Conservation (phyloP, 2,797 vertebrate species). For the Falco biarmicus region DNA sequence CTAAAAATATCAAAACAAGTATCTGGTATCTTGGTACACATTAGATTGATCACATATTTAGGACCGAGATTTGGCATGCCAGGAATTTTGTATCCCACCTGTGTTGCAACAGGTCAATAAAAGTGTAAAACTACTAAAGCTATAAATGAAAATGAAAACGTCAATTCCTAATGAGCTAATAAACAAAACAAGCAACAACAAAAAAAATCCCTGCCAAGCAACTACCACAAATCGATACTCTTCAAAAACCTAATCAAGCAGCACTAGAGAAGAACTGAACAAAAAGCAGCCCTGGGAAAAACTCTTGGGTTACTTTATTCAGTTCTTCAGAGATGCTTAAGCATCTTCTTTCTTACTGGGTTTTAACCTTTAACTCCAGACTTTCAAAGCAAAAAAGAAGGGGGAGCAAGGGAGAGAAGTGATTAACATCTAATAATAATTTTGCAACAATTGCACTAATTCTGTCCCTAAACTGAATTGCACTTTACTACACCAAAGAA, state of each 20-base stretch:
- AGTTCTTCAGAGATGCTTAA: background rate
- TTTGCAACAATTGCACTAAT: background rate
- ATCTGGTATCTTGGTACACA: background rate
- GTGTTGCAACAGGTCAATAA: background rate
- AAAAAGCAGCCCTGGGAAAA: background rate
- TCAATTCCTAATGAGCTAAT: background rate
- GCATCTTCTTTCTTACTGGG: background rate
- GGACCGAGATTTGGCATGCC: background rate
- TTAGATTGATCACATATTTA: background rate
- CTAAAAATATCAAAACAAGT: background rate
- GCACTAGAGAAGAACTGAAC: background rate
- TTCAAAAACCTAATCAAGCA: background rate
- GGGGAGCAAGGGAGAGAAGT: fast-evolving
- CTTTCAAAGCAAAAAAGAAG: background rate
- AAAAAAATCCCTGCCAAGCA: background rate
- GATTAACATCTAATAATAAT: background rate
- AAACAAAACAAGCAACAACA: background rate
- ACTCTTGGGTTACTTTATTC: background rate
- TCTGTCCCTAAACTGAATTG: background rate
- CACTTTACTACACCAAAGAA: background rate
- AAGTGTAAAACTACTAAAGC: background rate
- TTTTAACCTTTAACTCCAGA: background rate
- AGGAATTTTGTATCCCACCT: background rate
- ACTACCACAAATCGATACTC: background rate
- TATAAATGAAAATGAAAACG: background rate